Percentiles rank a stretch among this genome's conserved stretches.
Evolutionary conservation across 2,888 invertebrate genomes (phyloP).

Genomic region (Rhagophthalmus giganteus): DNA sequence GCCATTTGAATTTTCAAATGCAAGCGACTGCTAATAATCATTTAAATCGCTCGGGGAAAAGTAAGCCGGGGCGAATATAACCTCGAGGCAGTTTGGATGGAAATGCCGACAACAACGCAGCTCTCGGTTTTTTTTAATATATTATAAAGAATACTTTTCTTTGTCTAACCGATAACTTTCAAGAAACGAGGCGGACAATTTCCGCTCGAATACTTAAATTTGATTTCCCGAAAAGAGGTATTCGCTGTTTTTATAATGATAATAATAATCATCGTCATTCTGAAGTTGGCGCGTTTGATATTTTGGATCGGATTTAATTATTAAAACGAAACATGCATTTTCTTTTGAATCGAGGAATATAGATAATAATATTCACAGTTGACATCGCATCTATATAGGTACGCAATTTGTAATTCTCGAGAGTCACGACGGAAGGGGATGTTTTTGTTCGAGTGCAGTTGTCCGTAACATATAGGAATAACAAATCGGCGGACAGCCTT

Average conservation of each 20-base stretch:
- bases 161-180: slow-evolving; percentile 12
- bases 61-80: slow-evolving; percentile 16
- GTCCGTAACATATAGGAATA: too few species aligned
- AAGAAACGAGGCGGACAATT: slow-evolving; percentile 14
- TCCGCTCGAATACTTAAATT: slow-evolving; percentile 7
- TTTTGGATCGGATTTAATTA: too few species aligned
- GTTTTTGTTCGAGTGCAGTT: too few species aligned
- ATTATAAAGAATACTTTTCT: slow-evolving; percentile 17
- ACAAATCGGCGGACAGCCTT: too few species aligned
- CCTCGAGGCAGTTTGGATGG: slow-evolving; percentile 13
- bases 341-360: too few species aligned
- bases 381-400: too few species aligned
- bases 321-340: too few species aligned
- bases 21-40: slow-evolving; percentile 25
- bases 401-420: too few species aligned
- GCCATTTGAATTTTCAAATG: slow-evolving; percentile 18
- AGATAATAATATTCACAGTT: too few species aligned
- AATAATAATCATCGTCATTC: too few species aligned
- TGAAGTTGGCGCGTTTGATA: too few species aligned
- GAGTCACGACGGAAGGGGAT: too few species aligned
- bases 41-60: slow-evolving; percentile 23
- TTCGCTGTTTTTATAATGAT: background rate
- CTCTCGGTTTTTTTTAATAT: slow-evolving; percentile 14
- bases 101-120: slow-evolving; percentile 16
- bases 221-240: background rate